Evolutionary conservation across 2,888 invertebrate species (phyloP).

Genomic region (Eristalinus sepulchralis): DNA sequence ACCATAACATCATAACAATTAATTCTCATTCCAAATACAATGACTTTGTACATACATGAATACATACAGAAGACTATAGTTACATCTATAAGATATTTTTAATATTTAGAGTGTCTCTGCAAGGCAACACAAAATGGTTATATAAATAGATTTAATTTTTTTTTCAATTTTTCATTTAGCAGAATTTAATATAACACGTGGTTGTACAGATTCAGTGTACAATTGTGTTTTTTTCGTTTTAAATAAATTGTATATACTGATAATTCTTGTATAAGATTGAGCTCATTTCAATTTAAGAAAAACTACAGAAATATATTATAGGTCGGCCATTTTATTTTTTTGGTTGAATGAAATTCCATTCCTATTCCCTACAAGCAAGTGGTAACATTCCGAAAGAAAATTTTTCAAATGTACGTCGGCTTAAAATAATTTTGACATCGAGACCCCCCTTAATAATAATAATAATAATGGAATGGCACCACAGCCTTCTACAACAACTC

Average conservation of each 20-base stretch:
- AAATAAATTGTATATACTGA: neutral
- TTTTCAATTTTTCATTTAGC: neutral
- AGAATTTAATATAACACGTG: neutral
- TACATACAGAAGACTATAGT: neutral
- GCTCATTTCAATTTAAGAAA: conserved; percentile 1
- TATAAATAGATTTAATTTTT: neutral
- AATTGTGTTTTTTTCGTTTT: neutral
- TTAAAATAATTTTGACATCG: too few relatives aligned
- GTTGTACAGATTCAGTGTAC: neutral
- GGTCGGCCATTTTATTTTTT: too few relatives aligned
- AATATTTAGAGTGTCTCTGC: neutral
- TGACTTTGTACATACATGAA: neutral
- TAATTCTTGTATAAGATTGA: neutral
- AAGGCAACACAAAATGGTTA: neutral
- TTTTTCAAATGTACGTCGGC: too few relatives aligned
- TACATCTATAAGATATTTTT: neutral
- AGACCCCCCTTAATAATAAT: too few relatives aligned
- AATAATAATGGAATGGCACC: too few relatives aligned
- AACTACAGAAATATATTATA: too few relatives aligned
- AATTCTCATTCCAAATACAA: neutral
- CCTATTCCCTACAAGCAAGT: too few relatives aligned
- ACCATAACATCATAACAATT: neutral
- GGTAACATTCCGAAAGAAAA: too few relatives aligned
- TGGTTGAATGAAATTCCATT: too few relatives aligned
- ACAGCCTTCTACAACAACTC: too few relatives aligned